These are phyloP conservation scores for Camponotus floridanus DNA, from an alignment of 1,140 invertebrate genomes.

Conservation along the genomic window DNA sequence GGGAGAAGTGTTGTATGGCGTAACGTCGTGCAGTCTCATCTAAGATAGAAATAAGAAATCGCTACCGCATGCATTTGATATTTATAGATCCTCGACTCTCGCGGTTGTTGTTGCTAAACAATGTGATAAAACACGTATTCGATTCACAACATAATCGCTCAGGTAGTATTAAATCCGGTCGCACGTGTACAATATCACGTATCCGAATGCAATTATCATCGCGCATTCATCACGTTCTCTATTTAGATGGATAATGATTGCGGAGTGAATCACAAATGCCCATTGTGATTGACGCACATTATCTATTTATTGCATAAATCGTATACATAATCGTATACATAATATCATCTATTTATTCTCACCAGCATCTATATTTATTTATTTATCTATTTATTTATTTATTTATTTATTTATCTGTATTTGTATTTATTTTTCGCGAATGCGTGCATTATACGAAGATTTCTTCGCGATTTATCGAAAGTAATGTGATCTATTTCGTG, in stretches of 20 bases:
- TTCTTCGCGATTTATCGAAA: neutral
- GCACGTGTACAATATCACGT: constrained; percentile 2
- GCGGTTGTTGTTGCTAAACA: constrained; percentile 56
- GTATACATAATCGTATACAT: neutral
- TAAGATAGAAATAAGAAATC: constrained; percentile 33
- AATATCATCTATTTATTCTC: constrained; percentile 38
- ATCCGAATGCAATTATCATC: constrained; percentile 39
- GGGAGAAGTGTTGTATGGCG: neutral
- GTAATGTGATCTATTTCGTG: neutral
- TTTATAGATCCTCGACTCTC: constrained; percentile 59
- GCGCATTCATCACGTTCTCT: constrained; percentile 25
- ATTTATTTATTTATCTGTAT: neutral
- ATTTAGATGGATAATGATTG: constrained; percentile 41
- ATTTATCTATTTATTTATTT: constrained; percentile 42
- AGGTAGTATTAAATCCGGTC: constrained; percentile 21
- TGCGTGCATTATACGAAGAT: neutral
- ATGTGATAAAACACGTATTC: constrained; percentile 59
- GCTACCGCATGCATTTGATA: constrained; percentile 34
- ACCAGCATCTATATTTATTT: constrained; percentile 36
- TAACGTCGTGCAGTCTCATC: neutral
- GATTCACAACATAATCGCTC: constrained; percentile 12
- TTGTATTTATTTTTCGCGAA: constrained; percentile 21
- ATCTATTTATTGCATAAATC: constrained; percentile 35
- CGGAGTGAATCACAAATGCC: constrained; percentile 39
- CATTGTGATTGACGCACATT: constrained; percentile 20